These are phyloP conservation scores for Automeris io DNA, from an alignment of 2,888 invertebrate species.

Conservation along the genomic window DNA sequence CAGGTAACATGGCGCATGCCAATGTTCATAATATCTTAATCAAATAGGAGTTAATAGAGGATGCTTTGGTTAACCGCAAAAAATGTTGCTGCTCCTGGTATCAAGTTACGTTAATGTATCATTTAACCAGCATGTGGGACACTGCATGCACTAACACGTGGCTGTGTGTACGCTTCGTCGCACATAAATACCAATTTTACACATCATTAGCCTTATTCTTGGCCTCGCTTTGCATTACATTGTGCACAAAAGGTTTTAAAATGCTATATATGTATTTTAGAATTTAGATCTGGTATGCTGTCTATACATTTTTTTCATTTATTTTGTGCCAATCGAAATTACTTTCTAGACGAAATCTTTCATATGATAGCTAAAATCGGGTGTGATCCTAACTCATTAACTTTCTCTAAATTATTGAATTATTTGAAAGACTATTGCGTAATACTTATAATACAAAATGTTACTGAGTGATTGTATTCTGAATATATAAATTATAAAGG, in stretches of 20 bases:
- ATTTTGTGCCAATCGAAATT: conserved; percentile 20
- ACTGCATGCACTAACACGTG: conserved; percentile 46
- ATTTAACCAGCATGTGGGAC: conserved; percentile 25
- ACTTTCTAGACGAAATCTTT: conserved; percentile 44
- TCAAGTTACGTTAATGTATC: conserved; percentile 34
- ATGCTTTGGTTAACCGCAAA: conserved; percentile 30
- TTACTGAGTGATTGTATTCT: no score
- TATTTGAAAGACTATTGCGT: no score
- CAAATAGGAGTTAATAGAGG: neutral
- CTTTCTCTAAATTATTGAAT: conserved; percentile 44
- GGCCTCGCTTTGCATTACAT: conserved; percentile 30
- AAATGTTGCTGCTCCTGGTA: conserved; percentile 32
- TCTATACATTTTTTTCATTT: neutral
- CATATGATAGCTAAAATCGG: conserved; percentile 49
- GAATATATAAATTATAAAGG: no score
- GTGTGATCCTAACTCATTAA: conserved; percentile 44
- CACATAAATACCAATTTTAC: conserved; percentile 53
- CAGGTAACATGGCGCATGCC: neutral
- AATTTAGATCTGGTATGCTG: neutral
- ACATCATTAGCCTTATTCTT: conserved; percentile 45
- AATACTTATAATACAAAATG: no score
- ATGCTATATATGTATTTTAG: neutral
- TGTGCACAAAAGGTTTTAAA: conserved; percentile 21
- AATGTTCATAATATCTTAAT: neutral
- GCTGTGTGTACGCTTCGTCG: conserved; percentile 44